Conservation (phyloP, 1,140 invertebrate species). For the Orius laevigatus region DNA sequence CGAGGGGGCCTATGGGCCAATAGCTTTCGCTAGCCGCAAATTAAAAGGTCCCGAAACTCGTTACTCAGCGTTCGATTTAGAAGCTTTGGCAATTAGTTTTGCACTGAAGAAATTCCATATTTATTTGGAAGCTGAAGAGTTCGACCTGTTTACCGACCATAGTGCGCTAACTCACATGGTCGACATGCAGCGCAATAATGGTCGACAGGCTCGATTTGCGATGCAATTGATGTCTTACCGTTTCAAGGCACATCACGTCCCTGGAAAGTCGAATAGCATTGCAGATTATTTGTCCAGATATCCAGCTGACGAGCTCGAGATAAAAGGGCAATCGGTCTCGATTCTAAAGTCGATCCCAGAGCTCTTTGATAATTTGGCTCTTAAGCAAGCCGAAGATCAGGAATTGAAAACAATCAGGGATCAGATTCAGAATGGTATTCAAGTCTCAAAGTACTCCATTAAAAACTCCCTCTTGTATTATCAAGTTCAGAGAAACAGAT, state of each 20-base stretch:
- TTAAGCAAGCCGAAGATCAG: not conserved
- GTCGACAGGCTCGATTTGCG: not conserved
- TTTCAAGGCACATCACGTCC: not conserved
- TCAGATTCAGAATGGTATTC: not conserved
- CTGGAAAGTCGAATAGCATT: not conserved
- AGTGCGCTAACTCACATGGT: not conserved
- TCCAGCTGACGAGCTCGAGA: not conserved
- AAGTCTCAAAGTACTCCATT: not conserved
- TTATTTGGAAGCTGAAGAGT: not conserved
- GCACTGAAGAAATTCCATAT: slow-evolving; percentile 3
- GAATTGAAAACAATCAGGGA: not conserved
- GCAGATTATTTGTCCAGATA: not conserved
- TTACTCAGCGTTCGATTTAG: not conserved
- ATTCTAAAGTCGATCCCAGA: not conserved
- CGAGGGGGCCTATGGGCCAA: not conserved
- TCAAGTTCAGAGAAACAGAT: not conserved
- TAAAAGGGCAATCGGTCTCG: not conserved
- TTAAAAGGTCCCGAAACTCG: not conserved
- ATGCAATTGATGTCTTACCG: not conserved
- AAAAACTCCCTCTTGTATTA: not conserved
- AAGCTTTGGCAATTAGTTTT: not conserved
- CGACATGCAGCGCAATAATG: not conserved
- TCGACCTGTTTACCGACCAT: too few relatives aligned
- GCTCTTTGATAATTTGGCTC: not conserved
- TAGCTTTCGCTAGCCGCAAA: slow-evolving; percentile 1